Evolutionary conservation across 2,888 invertebrate genomes (phyloP).

Genomic region (Eubasilissa splendida): DNA sequence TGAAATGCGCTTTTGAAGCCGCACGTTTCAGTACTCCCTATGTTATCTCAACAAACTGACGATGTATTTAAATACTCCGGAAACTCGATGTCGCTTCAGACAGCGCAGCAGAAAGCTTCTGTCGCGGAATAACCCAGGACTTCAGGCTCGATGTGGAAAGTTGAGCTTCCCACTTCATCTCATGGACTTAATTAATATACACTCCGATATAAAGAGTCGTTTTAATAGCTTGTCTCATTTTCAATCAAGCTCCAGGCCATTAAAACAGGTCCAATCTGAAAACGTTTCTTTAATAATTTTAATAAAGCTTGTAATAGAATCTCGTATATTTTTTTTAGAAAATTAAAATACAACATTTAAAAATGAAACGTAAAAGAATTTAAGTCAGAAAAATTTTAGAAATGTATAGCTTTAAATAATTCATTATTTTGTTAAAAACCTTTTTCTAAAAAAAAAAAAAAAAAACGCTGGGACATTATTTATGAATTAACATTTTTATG

Average conservation of each 20-base stretch:
- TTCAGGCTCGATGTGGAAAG: background rate
- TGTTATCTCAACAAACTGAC: slow-evolving; percentile 28
- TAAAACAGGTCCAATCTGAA: background rate
- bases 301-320: too few species aligned
- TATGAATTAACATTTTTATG: too few species aligned
- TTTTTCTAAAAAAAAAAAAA: too few species aligned
- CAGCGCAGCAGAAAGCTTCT: slow-evolving; percentile 14
- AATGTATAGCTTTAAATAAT: too few species aligned
- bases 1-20: too few species aligned
- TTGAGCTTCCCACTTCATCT: background rate
- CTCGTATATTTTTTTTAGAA: too few species aligned
- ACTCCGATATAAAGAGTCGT: slow-evolving; percentile 23
- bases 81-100: slow-evolving; percentile 12
- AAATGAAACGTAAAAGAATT: too few species aligned
- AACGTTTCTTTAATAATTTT: too few species aligned
- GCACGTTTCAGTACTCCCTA: background rate
- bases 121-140: background rate
- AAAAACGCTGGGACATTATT: too few species aligned
- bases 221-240: slow-evolving; percentile 49
- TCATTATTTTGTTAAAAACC: too few species aligned
- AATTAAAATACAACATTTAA: too few species aligned
- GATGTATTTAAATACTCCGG: slow-evolving; percentile 29
- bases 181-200: slow-evolving; percentile 33
- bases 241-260: slow-evolving; percentile 38
- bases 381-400: too few species aligned